Evolutionary conservation across 2,113 vertebrate genomes (phyloP), one percentile per base, ranked within the genome.

Genomic region (Scolopax mira): DNA sequence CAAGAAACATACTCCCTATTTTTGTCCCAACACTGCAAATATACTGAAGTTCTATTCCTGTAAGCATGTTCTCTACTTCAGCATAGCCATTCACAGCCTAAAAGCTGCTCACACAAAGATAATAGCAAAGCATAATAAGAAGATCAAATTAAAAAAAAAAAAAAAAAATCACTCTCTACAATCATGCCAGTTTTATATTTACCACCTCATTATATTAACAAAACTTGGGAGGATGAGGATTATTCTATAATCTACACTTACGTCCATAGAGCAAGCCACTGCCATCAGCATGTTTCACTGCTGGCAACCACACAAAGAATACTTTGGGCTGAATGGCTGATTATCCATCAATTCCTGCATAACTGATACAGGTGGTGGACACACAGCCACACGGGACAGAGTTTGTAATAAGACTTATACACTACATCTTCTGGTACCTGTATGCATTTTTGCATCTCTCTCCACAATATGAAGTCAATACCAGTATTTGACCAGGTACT

Each of bases 251-350:
- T 7, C 30, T 41, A 25, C 31, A 25, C 31, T 54, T 54, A 21
- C 0, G 14, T 15, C 41, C 46, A 14, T 0, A 23, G 18, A 65
- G 33, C 28, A 13, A 27, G 14, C 2, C 2, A 31, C 67, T 72
- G 13, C 5, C 2, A 8, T 8, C 30, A 48, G 49, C 42, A 17
- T 5, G 11, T 65, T 46, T 82, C 71, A 42, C 19, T 28, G 46
- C 58, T 66, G 71, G 25, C 64, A 77, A 35, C 49, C 3, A 1
- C 48, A 54, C 22, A 70, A 10, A 41, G 16, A 16, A 28, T 4
- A 41, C n/a, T 31, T 7, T 7, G 35, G 24, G 82, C 28, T 64
- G 24, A 75, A 57, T 1, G 28, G 41, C 31, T 78, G 75, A n/a
- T 49, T 39, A 23, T 30, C 55, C 57, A 66, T 44, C 69, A 28